These are phyloP conservation scores for Aphelenchoides besseyi DNA, from an alignment of 1,140 invertebrate genomes.

Conservation along the genomic window DNA sequence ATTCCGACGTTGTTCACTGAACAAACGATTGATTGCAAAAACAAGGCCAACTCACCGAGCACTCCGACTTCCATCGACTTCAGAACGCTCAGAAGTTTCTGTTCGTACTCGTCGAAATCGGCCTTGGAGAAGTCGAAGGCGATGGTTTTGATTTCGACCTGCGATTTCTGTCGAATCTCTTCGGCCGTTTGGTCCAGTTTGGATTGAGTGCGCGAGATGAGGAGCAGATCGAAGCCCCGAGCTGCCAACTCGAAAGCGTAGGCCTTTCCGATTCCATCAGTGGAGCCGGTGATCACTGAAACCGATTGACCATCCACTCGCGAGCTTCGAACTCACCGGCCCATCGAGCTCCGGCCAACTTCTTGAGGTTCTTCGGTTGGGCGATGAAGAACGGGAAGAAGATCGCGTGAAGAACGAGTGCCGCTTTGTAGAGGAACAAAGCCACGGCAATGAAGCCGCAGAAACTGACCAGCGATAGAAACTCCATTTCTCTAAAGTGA, in stretches of 20 bases:
- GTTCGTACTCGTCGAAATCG: constrained; percentile 40
- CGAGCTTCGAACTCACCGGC: constrained; percentile 40
- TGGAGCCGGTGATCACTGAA: constrained; percentile 48
- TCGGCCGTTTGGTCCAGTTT: constrained; percentile 16
- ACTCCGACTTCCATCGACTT: constrained; percentile 40
- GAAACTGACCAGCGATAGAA: too few species aligned
- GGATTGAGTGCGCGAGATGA: constrained; percentile 25
- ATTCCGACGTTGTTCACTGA: constrained; percentile 47
- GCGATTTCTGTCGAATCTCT: constrained; percentile 17
- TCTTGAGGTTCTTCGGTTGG: constrained; percentile 44
- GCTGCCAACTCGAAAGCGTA: constrained; percentile 25
- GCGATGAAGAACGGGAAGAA: constrained; percentile 51
- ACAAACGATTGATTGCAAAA: constrained; percentile 22
- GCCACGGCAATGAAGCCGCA: constrained; percentile 32
- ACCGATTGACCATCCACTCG: neutral
- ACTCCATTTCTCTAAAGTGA: too few species aligned
- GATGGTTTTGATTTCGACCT: constrained; percentile 36
- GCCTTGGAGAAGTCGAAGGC: constrained; percentile 51
- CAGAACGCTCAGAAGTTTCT: constrained; percentile 34
- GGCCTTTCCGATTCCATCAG: constrained; percentile 33
- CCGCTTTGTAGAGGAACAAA: constrained; percentile 33
- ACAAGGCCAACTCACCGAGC: constrained; percentile 39
- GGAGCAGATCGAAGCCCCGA: constrained; percentile 24
- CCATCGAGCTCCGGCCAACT: constrained; percentile 56
- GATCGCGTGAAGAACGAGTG: constrained; percentile 33